Percentiles rank a stretch among this genome's conserved stretches.
phyloP scores from a whole-genome alignment of 2,888 invertebrate species.

The Digitonthophagus gazella region DNA sequence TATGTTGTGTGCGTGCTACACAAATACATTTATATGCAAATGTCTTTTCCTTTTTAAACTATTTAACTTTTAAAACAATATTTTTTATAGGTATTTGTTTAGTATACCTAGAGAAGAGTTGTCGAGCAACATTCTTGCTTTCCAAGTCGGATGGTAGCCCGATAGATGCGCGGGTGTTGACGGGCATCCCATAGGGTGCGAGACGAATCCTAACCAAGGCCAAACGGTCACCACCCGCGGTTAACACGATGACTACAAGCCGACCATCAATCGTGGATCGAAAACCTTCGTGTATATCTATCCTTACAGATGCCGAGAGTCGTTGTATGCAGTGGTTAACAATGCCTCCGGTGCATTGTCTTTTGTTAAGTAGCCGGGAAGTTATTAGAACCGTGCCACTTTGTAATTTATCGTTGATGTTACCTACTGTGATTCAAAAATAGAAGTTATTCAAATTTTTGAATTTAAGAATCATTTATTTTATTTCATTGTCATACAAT shows the following conservation, averaged over 20 bases:
- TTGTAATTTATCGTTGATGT: background rate
- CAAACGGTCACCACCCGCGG: slow-evolving; percentile 36
- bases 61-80: background rate
- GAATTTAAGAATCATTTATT: too few species aligned
- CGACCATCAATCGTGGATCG: slow-evolving; percentile 31
- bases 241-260: slow-evolving; percentile 38
- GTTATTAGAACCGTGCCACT: slow-evolving; percentile 11
- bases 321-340: slow-evolving; percentile 2
- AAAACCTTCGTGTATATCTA: background rate
- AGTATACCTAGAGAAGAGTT: too few species aligned
- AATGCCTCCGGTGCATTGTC: slow-evolving; percentile 13
- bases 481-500: too few species aligned
- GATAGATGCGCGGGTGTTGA: slow-evolving; percentile 43
- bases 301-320: slow-evolving; percentile 18
- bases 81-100: too few species aligned
- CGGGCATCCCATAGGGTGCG: slow-evolving; percentile 36
- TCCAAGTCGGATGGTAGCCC: slow-evolving; percentile 19
- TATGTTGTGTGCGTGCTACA: slow-evolving; percentile 41
- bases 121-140: background rate
- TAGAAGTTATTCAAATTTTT: too few species aligned
- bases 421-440: background rate
- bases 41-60: background rate
- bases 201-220: slow-evolving; percentile 37
- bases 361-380: slow-evolving; percentile 17
- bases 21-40: background rate